Percentiles rank a stretch among this genome's conserved stretches.
Conservation (phyloP, 1,140 invertebrate species). For the Heliconius melpomene region DNA sequence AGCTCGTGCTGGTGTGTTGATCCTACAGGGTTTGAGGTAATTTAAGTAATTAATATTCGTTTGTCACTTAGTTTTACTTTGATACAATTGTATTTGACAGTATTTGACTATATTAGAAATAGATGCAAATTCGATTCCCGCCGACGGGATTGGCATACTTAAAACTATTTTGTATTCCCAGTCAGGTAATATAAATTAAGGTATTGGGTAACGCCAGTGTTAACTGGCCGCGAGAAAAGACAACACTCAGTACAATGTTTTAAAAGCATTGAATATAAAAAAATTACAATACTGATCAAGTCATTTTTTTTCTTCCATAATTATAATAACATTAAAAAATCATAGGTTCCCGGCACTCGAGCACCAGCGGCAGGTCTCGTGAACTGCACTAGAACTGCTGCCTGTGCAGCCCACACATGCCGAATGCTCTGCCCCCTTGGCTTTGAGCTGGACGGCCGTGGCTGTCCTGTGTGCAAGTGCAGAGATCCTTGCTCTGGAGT, state of each 20-base stretch:
- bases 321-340: background rate
- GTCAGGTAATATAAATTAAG: no score
- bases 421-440: constrained; percentile 94
- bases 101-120: no score
- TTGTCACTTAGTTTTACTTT: background rate
- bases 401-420: constrained; percentile 90
- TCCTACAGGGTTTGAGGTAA: constrained; percentile 86
- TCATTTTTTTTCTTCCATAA: no score
- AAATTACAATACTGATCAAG: no score
- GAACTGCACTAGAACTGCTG: constrained; percentile 86
- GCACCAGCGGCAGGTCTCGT: constrained; percentile 83
- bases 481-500: constrained; percentile 89
- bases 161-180: no score
- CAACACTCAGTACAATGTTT: no score
- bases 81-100: background rate
- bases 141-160: no score
- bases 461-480: constrained; percentile 91
- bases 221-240: no score
- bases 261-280: no score
- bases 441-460: constrained; percentile 87
- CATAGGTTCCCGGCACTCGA: constrained; percentile 86
- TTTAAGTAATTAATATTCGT: background rate
- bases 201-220: no score
- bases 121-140: no score
- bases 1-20: constrained; percentile 92